Base-by-base conservation (phyloP, 2,113 vertebrate genomes). In the Nothobranchius kuhntae region DNA sequence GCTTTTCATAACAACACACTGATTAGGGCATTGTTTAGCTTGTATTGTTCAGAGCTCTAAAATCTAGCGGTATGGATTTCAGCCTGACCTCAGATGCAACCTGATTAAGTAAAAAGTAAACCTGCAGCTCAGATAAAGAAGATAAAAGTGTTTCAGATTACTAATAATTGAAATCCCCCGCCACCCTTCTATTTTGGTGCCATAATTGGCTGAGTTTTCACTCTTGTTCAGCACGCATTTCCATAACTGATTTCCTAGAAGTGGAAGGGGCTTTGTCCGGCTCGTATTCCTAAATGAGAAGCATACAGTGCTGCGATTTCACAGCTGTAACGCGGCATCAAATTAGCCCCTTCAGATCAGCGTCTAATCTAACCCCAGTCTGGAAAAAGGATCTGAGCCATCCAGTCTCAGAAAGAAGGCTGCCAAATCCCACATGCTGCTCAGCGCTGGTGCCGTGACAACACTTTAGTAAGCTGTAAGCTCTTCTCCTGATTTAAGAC, bases 401-500 rank as follows among this genome's bases (percentile, higher is more conserved):
- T 84, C 81, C 78, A 40, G 74, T 38, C 79, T 75, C 7, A 9
- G 35, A 70, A 51, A 80, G 81, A 71, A 61, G 71, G 64, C 71
- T 75, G 82, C 81, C 89, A 86, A 86, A 84, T 86, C 86, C 68
- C 79, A 65, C 79, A 75, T 75, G 80, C 77, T 83, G 79, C 77
- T 78, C 21, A 15, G 74, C 59, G 58, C 68, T 46, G 74, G 78
- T 80, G 83, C 81, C 55, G 36, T 85, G 75, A 76, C 61, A 48
- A 84, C 83, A 75, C 85, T 85, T 88, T 92, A 91, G 91, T 89
- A 86, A 86, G 88, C 84, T 72, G 74, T 89, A 88, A 92, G 89
- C 86, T 86, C 78, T 67, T 84, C 75, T 75, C 86, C 80, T 87
- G 83, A 89, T 87, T 91, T 84, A 78, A 90, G 81, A 87, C 83